Evolutionary conservation across 2,113 vertebrate genomes (phyloP).

Genomic region (Marmota flaviventris): DNA sequence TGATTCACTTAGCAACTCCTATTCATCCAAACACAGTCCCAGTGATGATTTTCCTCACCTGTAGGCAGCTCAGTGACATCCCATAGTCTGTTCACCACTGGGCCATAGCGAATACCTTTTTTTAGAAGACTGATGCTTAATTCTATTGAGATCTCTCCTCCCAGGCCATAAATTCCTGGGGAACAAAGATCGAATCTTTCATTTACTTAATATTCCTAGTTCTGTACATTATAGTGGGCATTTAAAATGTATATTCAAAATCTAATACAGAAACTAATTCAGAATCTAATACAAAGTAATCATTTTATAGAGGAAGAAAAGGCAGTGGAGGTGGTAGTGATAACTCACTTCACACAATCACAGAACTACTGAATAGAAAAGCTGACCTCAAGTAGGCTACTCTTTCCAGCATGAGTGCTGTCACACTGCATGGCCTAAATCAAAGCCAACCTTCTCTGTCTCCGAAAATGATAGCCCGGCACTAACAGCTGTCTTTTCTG

Average conservation of each 20-base stretch:
- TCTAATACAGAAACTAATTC: neutral
- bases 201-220: neutral
- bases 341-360: neutral
- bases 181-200: constrained; percentile 11
- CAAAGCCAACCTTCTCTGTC: neutral
- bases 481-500: neutral
- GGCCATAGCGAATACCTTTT: neutral
- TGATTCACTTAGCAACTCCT: neutral
- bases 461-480: neutral
- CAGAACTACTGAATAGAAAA: constrained; percentile 17
- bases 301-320: constrained; percentile 4
- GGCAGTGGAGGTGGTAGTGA: neutral
- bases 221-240: neutral
- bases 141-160: neutral
- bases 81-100: neutral
- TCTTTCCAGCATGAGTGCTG: neutral
- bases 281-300: neutral
- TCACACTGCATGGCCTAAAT: neutral
- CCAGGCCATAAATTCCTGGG: neutral
- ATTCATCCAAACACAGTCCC: neutral
- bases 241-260: neutral
- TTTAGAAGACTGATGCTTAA: constrained; percentile 10
- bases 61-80: neutral
- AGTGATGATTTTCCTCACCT: neutral
- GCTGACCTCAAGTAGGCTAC: neutral